Evolutionary conservation across 2,888 invertebrate genomes (phyloP), one percentile per base, ranked within the genome.

Genomic region (Glomeris marginata): DNA sequence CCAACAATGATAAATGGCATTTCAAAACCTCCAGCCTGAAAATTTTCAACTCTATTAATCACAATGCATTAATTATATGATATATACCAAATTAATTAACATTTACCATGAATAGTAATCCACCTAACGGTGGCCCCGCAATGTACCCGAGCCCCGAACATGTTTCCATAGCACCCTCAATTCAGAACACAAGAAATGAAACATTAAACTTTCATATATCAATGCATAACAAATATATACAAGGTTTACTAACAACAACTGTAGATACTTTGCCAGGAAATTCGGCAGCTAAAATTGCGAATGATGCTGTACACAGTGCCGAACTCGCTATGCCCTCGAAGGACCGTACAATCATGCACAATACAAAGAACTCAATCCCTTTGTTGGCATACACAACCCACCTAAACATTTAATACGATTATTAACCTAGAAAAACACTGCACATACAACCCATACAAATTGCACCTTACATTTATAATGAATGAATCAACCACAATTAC

Each of bases 201-300:
- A 41, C 20, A 41, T 10, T 41, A 2, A n/a, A 10, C 13, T 2
- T 41, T 2, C n/a, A n/a, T n/a, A n/a, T n/a, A n/a, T n/a, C n/a
- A n/a, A n/a, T n/a, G n/a, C n/a, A n/a, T n/a, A n/a, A n/a, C n/a
- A n/a, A n/a, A n/a, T n/a, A n/a, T n/a, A n/a, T n/a, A n/a, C n/a
- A n/a, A n/a, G n/a, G n/a, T n/a, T 42, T 3, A n/a, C 5, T 42
- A 13, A 49, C 49, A 41, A 49, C 21, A n/a, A 36, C 33, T 8
- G n/a, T 16, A 20, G 37, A 36, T 20, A 49, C 22, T 36, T 20
- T 8, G 6, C 33, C 49, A 6, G 49, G 49, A 21, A 49, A 49
- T 41, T 49, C 36, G 13, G 34, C 44, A 44, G 49, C 49, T 33
- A 44, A 22, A 4, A 36, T 43, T 11, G 44, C 35, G 3, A 49